Percentiles rank a stretch among this genome's conserved stretches.
Evolutionary conservation across 2,113 vertebrate genomes (phyloP).

Genomic region (Varanus salvator): DNA sequence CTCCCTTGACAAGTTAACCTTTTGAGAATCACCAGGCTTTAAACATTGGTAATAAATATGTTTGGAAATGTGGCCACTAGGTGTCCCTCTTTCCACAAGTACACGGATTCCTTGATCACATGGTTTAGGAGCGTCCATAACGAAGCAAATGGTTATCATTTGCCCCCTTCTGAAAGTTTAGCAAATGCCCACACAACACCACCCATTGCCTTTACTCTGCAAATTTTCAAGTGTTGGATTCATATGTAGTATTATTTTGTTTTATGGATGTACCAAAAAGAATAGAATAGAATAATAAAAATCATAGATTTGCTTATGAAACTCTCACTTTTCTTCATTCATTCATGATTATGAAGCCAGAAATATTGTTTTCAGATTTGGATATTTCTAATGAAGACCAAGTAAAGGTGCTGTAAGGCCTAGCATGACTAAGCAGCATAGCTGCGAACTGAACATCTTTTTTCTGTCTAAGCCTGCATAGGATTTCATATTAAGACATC

Average conservation of each 20-base stretch:
- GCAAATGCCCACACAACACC: neutral
- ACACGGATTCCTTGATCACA: neutral
- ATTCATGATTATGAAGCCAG: neutral
- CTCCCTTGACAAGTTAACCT: neutral
- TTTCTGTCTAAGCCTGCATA: too few relatives aligned
- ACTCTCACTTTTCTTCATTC: neutral
- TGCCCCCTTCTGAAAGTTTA: neutral
- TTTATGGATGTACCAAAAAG: neutral
- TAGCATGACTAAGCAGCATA: too few relatives aligned
- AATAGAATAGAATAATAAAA: neutral
- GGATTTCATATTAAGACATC: too few relatives aligned
- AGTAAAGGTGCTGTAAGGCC: neutral
- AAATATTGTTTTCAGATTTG: neutral
- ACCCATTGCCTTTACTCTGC: neutral
- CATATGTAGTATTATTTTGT: neutral
- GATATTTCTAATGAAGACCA: neutral
- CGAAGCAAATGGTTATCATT: too few relatives aligned
- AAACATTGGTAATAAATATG: neutral
- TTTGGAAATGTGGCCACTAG: neutral
- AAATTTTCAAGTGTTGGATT: neutral
- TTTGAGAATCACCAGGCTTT: neutral
- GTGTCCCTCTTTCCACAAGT: conserved; percentile 62
- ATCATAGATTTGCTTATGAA: neutral
- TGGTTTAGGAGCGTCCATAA: rapidly evolving
- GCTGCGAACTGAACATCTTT: too few relatives aligned